Percentiles rank a stretch among this genome's conserved stretches.
phyloP scores from a whole-genome alignment of 1,140 invertebrate species.

The Calephelis virginiensis region DNA sequence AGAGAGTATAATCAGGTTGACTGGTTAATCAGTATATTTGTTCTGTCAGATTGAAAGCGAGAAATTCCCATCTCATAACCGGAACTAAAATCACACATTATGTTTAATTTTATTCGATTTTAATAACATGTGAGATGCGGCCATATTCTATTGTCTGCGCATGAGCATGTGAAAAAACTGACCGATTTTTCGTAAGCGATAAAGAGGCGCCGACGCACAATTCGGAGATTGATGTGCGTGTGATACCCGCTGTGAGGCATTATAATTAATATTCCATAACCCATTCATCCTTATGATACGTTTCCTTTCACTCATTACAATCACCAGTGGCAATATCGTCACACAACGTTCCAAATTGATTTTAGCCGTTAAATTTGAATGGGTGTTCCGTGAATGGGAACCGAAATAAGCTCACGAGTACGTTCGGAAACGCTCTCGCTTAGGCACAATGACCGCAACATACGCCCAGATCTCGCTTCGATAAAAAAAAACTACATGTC shows the following conservation, averaged over 20 bases:
- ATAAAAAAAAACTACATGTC: slow-evolving; percentile 68
- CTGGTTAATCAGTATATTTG: slow-evolving; percentile 34
- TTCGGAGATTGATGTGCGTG: slow-evolving; percentile 66
- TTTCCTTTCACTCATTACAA: slow-evolving; percentile 57
- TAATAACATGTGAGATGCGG: slow-evolving; percentile 72
- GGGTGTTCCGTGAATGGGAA: slow-evolving; percentile 60
- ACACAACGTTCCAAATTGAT: slow-evolving; percentile 64
- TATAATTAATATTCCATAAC: slow-evolving; percentile 75
- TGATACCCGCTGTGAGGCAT: slow-evolving; percentile 61
- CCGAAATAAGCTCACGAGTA: slow-evolving; percentile 67
- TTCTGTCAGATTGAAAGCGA: slow-evolving; percentile 51
- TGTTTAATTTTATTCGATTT: slow-evolving; percentile 78
- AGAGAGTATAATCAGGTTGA: slow-evolving; percentile 12
- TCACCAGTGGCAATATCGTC: slow-evolving; percentile 61
- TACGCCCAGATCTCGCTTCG: slow-evolving; percentile 66
- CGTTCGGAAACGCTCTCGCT: slow-evolving; percentile 44
- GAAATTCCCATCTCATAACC: slow-evolving; percentile 70
- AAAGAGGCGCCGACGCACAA: slow-evolving; percentile 74
- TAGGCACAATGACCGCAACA: slow-evolving; percentile 62
- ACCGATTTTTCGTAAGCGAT: slow-evolving; percentile 64
- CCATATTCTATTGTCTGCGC: slow-evolving; percentile 54
- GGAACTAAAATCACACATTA: slow-evolving; percentile 76
- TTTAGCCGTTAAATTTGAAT: slow-evolving; percentile 71
- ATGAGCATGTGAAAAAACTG: slow-evolving; percentile 66
- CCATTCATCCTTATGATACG: slow-evolving; percentile 53